Evolutionary conservation across 2,113 vertebrate species (phyloP).

Genomic region (Platysternon megacephalum): DNA sequence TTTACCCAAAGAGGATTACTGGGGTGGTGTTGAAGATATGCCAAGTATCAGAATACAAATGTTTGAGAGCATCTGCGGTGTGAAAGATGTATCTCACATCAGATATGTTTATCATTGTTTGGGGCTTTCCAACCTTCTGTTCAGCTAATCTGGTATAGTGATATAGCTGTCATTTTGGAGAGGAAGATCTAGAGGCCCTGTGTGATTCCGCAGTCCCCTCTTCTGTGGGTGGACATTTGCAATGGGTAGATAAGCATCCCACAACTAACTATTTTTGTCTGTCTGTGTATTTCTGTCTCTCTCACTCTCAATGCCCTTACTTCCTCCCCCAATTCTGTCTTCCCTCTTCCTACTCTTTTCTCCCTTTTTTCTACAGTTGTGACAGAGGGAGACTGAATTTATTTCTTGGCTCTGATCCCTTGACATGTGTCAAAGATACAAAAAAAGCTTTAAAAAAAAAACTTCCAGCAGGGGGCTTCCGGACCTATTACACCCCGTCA

Average conservation of each 20-base stretch:
- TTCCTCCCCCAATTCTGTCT: background rate
- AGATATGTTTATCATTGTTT: background rate
- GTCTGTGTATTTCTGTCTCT: background rate
- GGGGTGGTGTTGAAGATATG: background rate
- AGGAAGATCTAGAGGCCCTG: background rate
- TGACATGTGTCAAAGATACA: background rate
- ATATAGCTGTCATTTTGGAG: background rate
- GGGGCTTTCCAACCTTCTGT: background rate
- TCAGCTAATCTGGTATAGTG: background rate
- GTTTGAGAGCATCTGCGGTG: background rate
- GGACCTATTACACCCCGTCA: too few species aligned
- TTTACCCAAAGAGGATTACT: background rate
- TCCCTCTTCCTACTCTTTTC: background rate
- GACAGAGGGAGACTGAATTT: background rate
- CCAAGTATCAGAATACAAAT: fast-evolving
- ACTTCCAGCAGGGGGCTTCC: too few species aligned
- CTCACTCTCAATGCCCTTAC: background rate
- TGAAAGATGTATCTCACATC: background rate
- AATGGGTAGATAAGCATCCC: background rate
- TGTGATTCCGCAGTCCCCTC: background rate
- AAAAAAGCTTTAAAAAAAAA: background rate
- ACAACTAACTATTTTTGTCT: background rate
- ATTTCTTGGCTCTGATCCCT: background rate
- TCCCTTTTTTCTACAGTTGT: fast-evolving
- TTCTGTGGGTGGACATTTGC: background rate